phyloP scores from a whole-genome alignment of 2,797 vertebrate species.

The Tympanoctomys barrerae region DNA sequence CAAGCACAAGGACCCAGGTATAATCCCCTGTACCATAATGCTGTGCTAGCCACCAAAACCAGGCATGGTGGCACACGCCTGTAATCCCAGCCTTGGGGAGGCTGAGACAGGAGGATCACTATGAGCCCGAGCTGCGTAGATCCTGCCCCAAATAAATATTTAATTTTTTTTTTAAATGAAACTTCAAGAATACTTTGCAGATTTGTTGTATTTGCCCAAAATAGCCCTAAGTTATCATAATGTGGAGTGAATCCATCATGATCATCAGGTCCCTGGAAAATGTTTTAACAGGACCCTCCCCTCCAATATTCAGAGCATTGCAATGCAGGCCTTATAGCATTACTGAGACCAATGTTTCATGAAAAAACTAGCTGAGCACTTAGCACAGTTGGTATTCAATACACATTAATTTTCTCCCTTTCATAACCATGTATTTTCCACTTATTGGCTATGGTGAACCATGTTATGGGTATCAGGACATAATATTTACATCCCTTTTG shows the following conservation, averaged over 20 bases:
- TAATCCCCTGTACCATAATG: too few relatives aligned
- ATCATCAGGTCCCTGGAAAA: neutral
- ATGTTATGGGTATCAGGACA: neutral
- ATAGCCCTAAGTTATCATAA: neutral
- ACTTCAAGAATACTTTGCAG: neutral
- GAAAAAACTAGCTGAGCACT: neutral
- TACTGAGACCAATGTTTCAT: neutral
- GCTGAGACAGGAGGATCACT: too few relatives aligned
- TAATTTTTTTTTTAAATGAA: neutral
- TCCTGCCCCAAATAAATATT: neutral
- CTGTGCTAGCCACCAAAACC: too few relatives aligned
- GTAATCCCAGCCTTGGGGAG: too few relatives aligned
- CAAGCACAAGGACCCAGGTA: too few relatives aligned
- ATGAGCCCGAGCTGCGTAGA: neutral
- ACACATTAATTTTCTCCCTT: neutral
- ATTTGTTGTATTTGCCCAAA: neutral
- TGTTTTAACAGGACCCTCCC: neutral
- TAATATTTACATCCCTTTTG: neutral
- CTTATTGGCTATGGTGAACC: neutral
- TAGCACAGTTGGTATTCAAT: neutral
- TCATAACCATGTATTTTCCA: neutral
- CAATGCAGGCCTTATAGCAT: neutral
- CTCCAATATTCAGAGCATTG: conserved; percentile 7
- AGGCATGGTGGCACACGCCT: too few relatives aligned
- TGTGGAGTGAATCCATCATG: neutral